Percentiles rank a stretch among this genome's conserved stretches.
Conservation (phyloP, 2,797 vertebrate species). For the Poeciliopsis infans region DNA sequence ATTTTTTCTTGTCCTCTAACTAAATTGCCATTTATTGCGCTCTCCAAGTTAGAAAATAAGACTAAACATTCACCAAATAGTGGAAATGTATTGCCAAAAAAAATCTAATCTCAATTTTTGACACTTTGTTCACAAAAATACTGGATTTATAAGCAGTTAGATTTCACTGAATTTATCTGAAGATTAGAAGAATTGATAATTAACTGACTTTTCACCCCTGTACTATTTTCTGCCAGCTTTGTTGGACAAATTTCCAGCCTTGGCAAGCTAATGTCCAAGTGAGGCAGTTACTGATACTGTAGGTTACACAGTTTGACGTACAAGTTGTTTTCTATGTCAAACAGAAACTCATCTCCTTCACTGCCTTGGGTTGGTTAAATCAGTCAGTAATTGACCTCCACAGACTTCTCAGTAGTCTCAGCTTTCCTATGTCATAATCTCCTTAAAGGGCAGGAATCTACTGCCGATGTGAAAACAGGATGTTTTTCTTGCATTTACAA, state of each 20-base stretch:
- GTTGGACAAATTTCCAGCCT: neutral
- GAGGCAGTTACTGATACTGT: neutral
- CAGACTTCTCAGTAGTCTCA: neutral
- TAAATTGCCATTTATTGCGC: neutral
- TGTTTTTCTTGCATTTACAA: neutral
- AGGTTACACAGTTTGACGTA: neutral
- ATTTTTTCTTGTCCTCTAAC: neutral
- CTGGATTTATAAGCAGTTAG: neutral
- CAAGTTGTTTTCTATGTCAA: conserved; percentile 1
- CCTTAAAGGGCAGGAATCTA: neutral
- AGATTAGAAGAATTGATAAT: neutral
- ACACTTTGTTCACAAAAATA: neutral
- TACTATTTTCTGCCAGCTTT: neutral
- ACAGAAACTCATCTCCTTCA: neutral
- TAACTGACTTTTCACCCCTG: neutral
- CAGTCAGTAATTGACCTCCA: neutral
- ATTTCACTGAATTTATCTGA: neutral
- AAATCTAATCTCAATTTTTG: neutral
- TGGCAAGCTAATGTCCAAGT: neutral
- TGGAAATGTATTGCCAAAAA: neutral
- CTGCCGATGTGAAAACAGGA: neutral
- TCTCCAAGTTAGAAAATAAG: neutral
- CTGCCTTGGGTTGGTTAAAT: neutral
- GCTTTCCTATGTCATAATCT: neutral
- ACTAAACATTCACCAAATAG: neutral